Evolutionary conservation across 2,113 vertebrate species (phyloP), one percentile per base, ranked within the genome.

Genomic region (Cynocephalus volans): DNA sequence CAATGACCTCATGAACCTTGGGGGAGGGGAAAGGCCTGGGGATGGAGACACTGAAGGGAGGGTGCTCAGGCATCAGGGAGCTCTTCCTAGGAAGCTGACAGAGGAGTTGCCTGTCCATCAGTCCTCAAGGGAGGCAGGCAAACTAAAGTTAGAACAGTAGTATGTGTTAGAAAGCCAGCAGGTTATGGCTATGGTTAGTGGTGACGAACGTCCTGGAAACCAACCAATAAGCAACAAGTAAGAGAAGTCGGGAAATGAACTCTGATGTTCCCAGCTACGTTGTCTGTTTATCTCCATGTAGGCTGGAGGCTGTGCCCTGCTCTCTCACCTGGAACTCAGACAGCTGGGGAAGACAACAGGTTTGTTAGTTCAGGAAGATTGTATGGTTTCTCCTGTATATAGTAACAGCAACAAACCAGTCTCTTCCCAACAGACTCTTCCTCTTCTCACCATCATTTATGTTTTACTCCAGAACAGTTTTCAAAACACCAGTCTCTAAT

Each of bases 391-490:
- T 64, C 64, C 41, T 88, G 65, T 33, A 73, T 18, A 15, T 9
- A 7, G n/a, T 91, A 81, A 72, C 92, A 88, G 72, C 92, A 96
- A 95, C 67, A 52, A 73, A 67, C 41, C 50, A 85, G 14, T 45
- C 28, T 77, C 77, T 88, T 93, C 60, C 41, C 28, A 67, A 14
- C 11, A 45, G n/a, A 67, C 2, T 48, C 54, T 15, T 13, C 26
- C 65, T 41, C 33, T 52, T 62, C 62, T 28, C 41, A 54, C 24
- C 9, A 26, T 33, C 85, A 85, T 73, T 94, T 56, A 54, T 10
- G 6, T 88, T 91, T 81, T 96, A 19, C 48, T 93, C 56, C 77
- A 89, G 72, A 82, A 69, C 8, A 56, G 45, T 95, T 95, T 77
- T 82, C 45, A 73, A 95, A 93, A 73, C 31, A 60, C 23, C 10